Conservation (phyloP, 35 echinoderm and acorn worm species). For the Apostichopus japonicus region DNA sequence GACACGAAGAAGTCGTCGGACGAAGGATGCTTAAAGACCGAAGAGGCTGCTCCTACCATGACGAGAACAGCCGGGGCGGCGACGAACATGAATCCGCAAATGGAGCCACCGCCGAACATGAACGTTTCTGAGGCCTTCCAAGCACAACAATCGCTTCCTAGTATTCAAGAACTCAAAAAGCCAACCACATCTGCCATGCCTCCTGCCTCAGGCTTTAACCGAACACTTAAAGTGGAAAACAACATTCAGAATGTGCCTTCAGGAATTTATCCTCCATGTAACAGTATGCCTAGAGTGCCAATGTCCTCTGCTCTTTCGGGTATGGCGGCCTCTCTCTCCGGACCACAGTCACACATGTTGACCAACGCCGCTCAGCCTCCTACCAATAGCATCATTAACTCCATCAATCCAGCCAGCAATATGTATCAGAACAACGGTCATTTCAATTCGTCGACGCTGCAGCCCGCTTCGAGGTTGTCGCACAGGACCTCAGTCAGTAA, state of each 20-base stretch:
- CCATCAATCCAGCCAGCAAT: constrained; percentile 28
- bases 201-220: neutral
- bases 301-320: constrained; percentile 13
- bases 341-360: neutral
- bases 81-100: neutral
- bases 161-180: constrained; percentile 47
- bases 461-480: constrained; percentile 1
- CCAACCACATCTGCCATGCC: constrained; percentile 14
- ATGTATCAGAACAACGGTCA: constrained; percentile 1
- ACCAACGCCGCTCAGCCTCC: neutral
- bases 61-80: neutral
- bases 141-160: constrained; percentile 40
- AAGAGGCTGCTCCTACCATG: neutral
- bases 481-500: constrained; percentile 24
- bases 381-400: neutral
- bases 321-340: neutral
- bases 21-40: neutral
- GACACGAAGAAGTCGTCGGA: neutral
- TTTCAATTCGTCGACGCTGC: constrained; percentile 9
- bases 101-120: constrained; percentile 45
- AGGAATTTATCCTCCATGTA: neutral
- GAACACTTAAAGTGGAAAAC: constrained; percentile 7
- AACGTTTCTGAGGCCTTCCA: constrained; percentile 47
- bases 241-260: constrained; percentile 46
- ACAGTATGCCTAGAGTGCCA: constrained; percentile 29